Evolutionary conservation across 2,113 vertebrate genomes (phyloP), one percentile per base, ranked within the genome.

Genomic region (Chauna torquata): DNA sequence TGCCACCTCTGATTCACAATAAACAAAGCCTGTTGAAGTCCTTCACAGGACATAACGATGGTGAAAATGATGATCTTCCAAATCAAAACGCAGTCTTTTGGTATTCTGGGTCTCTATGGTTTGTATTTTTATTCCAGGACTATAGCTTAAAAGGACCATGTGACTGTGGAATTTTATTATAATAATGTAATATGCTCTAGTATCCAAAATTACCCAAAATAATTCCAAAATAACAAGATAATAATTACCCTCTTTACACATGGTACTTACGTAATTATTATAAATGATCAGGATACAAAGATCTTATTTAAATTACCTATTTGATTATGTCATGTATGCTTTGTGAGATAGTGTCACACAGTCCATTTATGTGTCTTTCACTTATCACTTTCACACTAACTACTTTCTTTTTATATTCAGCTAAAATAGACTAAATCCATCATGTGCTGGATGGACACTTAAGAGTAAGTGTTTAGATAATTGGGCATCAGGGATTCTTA

Each of bases 401-500:
- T 94, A 91, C 86, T 70, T 92, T 79, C 80, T 96, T 95, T 90
- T 86, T 85, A 62, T 96, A 87, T 97, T 90, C 85, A 94, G 95
- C 96, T 97, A 88, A 96, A 97, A 96, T 86, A 50, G 93, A 89
- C 88, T 95, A 96, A 95, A 95, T 96, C 97, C 96, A 97, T 97
- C 96, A 97, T 92, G 92, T 61, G 6, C 28, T 68, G 97, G 96
- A 94, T 85, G 82, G 84, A 97, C 97, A 97, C 89, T 97, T 95
- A 93, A 96, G 96, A 95, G 77, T 94, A 95, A 96, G 89, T 90
- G 95, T 97, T 98, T 94, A 95, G 94, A 96, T 98, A 98, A 98
- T 98, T 98, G 97, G 98, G 86, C 98, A 97, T 97, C 55, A 50
- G 98, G 98, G 98, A 98, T 97, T 97, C 96, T 97, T 96, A 80